Evolutionary conservation across 2,888 invertebrate species (phyloP), one percentile per base, ranked within the genome.

Genomic region (Rotaria sp.): DNA sequence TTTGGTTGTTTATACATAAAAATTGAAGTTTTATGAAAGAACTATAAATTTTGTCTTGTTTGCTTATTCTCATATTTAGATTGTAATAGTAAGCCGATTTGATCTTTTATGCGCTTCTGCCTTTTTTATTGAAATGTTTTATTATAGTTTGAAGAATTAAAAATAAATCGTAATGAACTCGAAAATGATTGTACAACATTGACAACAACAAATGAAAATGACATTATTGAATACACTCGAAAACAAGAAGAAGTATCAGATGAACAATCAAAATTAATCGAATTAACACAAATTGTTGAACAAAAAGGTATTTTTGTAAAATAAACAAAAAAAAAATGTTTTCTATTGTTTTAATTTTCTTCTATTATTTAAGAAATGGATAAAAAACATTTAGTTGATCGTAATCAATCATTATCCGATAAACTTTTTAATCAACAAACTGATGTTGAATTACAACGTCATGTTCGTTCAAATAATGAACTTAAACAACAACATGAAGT

Each of bases 401-500:
- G 67, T 15, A 67, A 67, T 67, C 67, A 67, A 67, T 38, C 15
- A 35, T 67, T 67, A 35, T 67, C 67, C 1, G 67, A 67, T 67
- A 35, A 30, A 21, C 35, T 67, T 4, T 67, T 67, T 21, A 35
- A 15, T 35, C 67, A 67, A 21, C 67, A 67, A 67, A 67, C 67
- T 5, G 67, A 67, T 35, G 67, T 30, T 21, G 67, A 67, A 67
- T 67, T 67, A 67, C 67, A 67, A 35, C 67, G 67, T 67, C 67
- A 67, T 67, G 21, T 67, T 21, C 67, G 67, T 67, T 67, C 67
- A 7, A 67, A 67, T 67, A 30, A 35, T 67, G 67, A 67, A 67
- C 67, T 67, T 35, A 67, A 67, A 35, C 67, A 67, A 35, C 67
- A 67, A 67, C 67, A 67, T 35, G 67, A 67, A 67, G 67, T 67